phyloP scores from a whole-genome alignment of 2,888 invertebrate genomes.

The Thalpophila matura region DNA sequence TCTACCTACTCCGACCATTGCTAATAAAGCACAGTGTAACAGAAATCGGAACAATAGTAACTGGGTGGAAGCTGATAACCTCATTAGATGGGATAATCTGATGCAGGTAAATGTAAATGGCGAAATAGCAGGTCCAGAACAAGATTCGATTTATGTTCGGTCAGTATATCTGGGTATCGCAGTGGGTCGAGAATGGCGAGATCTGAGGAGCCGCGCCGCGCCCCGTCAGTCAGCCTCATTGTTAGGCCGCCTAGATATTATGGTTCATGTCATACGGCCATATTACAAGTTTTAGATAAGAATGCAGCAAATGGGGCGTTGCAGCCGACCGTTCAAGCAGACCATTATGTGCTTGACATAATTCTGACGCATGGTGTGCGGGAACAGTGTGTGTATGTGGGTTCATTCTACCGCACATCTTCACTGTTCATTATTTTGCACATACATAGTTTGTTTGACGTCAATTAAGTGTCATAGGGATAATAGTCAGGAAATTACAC shows the following conservation, averaged over 20 bases:
- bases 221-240: constrained; percentile 86
- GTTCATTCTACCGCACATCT: constrained; percentile 67
- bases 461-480: constrained; percentile 58
- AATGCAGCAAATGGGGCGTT: constrained; percentile 87
- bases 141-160: constrained; percentile 86
- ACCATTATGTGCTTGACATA: constrained; percentile 82
- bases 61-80: constrained; percentile 75
- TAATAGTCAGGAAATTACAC: constrained; percentile 57
- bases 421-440: constrained; percentile 53
- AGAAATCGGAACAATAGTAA: constrained; percentile 73
- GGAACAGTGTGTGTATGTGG: constrained; percentile 70
- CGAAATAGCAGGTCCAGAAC: constrained; percentile 84
- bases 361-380: constrained; percentile 73
- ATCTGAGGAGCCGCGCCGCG: constrained; percentile 84
- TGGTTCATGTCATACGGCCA: constrained; percentile 86
- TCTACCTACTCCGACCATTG: too few species aligned
- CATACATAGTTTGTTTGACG: constrained; percentile 57
- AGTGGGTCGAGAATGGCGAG: constrained; percentile 74
- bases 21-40: constrained; percentile 70
- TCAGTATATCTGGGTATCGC: constrained; percentile 80
- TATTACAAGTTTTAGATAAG: constrained; percentile 85
- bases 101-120: constrained; percentile 81
- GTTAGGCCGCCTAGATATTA: constrained; percentile 82
- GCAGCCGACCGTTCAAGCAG: constrained; percentile 80
- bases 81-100: constrained; percentile 84